A percentile compares a stretch with the other conserved stretches of the same genome.
Evolutionary conservation across 2,797 vertebrate genomes (phyloP).

Genomic region (Takifugu ocellatus): DNA sequence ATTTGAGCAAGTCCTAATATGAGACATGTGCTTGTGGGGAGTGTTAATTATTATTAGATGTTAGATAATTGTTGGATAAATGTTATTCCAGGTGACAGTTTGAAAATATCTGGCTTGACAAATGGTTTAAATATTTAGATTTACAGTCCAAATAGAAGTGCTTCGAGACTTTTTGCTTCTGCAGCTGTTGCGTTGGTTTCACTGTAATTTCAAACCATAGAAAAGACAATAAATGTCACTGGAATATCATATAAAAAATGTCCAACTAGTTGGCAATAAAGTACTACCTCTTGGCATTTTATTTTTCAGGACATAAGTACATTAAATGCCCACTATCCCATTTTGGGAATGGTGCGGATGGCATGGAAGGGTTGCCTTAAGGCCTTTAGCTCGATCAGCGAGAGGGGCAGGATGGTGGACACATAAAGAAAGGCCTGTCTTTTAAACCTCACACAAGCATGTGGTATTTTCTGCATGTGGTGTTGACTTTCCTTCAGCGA

Average conservation of each 20-base stretch:
- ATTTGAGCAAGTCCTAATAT: not conserved
- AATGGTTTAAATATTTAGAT: not conserved
- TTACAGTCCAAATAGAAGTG: not conserved
- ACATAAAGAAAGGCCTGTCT: slow-evolving; percentile 63
- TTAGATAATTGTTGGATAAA: slow-evolving; percentile 1
- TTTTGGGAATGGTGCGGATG: not conserved
- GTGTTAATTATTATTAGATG: not conserved
- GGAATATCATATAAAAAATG: not conserved
- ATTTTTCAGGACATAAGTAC: slow-evolving; percentile 1
- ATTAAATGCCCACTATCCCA: slow-evolving; percentile 2
- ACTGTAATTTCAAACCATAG: not conserved
- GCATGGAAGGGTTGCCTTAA: slow-evolving; percentile 19
- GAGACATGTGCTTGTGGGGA: slow-evolving; percentile 12
- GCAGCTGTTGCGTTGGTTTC: not conserved
- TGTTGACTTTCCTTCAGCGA: slow-evolving; percentile 40
- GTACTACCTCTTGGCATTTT: slow-evolving; percentile 2
- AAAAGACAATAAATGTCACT: slow-evolving; percentile 12
- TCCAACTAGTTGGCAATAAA: slow-evolving; percentile 10
- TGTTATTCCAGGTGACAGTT: slow-evolving; percentile 5
- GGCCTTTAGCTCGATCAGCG: slow-evolving; percentile 57
- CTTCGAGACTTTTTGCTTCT: not conserved
- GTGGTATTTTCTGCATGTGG: slow-evolving; percentile 67
- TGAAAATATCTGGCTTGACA: slow-evolving; percentile 10
- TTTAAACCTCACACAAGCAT: slow-evolving; percentile 43
- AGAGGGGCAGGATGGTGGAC: slow-evolving; percentile 62